Base-by-base conservation (phyloP, 2,797 vertebrate species). In the Fratercula arctica region DNA sequence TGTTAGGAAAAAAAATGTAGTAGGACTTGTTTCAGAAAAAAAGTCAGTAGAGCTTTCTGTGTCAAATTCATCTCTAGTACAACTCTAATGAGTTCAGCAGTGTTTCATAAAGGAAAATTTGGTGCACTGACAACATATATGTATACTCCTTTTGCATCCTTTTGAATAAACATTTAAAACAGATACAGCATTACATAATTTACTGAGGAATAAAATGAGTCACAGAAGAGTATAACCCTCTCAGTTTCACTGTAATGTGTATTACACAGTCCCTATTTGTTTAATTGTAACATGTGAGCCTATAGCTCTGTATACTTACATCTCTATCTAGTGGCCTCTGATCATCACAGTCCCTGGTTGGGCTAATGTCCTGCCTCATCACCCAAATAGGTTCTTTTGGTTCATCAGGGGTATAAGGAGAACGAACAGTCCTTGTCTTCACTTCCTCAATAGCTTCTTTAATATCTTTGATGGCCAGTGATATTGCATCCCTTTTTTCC, bases 381-480 rank as follows among this genome's bases (percentile, higher is more conserved):
- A 99, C 99, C 99, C 99, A 99, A 66, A 99, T 98, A 81, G 99
- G 99, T 89, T 99, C 99, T 97, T 99, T 99, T 72, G 99, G 99
- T 96, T 99, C 99, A 73, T 99, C 99, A 3, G 99, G 99, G 13
- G 99, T 99, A 96, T 99, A 99, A 51, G 99, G 99, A 57, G 99
- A 99, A 91, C 99, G 98, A 85, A 99, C 98, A 50, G 99, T 99
- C 95, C 99, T 98, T 61, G 98, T 99, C 98, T 99, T 99, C 93
- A 99, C 99, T 97, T 99, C 99, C 96, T 99, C 99, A 67, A 99
- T 99, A 90, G 99, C 99, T 96, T 99, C 99, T 95, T 99, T 99
- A 92, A 99, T 99, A 97, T 99, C 99, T 96, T 99, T 99, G 95
- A 99, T 99, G 86, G 99, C 99, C 96, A 99, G 96, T 23, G 99